Evolutionary conservation across 2,888 invertebrate genomes (phyloP).

Genomic region (Acholoe squamosa): DNA sequence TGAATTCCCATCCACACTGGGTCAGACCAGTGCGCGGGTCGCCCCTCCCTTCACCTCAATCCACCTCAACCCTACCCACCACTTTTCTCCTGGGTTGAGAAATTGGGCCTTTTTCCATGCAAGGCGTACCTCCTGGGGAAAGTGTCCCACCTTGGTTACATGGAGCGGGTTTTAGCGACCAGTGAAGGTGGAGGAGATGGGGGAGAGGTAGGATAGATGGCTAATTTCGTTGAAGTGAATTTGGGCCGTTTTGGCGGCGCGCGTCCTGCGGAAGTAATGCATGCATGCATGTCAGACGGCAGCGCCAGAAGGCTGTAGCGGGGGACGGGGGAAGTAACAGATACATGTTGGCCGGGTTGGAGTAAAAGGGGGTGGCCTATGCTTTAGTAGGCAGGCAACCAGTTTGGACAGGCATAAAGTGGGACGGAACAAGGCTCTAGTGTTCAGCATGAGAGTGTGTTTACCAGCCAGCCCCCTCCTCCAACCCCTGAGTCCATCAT

Average conservation of each 20-base stretch:
- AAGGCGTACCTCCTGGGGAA: not conserved
- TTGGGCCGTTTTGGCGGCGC: not conserved
- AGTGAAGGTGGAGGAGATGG: not conserved
- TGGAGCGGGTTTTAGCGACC: not conserved
- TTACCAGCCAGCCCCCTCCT: too few relatives aligned
- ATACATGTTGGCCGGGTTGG: not conserved
- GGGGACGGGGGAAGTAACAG: not conserved
- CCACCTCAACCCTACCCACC: not conserved
- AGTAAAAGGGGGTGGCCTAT: not conserved
- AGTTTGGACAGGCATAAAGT: too few relatives aligned
- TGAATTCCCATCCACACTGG: not conserved
- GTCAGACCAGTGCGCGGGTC: not conserved
- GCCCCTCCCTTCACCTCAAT: not conserved
- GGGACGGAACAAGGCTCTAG: too few relatives aligned
- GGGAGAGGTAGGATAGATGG: not conserved
- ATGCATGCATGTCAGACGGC: slow-evolving; percentile 45
- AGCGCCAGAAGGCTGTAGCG: slow-evolving; percentile 14
- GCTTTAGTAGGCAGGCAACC: too few relatives aligned
- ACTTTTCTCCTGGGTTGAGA: slow-evolving; percentile 8
- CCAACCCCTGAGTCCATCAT: too few relatives aligned
- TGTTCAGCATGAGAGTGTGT: too few relatives aligned
- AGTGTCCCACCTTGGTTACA: not conserved
- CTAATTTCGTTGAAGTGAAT: slow-evolving; percentile 35
- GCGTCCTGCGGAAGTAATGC: not conserved
- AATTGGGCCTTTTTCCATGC: not conserved